Evolutionary conservation across 2,113 vertebrate genomes (phyloP), one percentile per base, ranked within the genome.

Genomic region (Beaufortia kweichowensis): DNA sequence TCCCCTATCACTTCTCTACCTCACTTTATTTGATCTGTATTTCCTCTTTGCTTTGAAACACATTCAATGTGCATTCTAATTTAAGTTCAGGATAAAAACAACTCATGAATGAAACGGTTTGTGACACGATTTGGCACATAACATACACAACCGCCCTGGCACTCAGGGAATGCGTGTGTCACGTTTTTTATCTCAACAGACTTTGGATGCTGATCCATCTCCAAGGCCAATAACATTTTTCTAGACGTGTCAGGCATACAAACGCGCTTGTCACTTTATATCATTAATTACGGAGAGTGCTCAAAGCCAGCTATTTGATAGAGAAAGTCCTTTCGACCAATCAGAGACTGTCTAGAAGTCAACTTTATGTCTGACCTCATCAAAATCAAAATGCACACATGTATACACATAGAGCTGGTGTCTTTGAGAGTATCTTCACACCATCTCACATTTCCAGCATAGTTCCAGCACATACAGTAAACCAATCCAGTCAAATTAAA

Each of bases 1-100:
- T 60, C 53, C 63, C 65, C 33, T 55, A 19, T 28, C 46, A 50
- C 67, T 55, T 69, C 66, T 55, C 48, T 15, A 33, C 53, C n/a
- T 55, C 11, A 9, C 10, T 41, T 35, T 56, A 39, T 67, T 39
- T 11, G 26, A 26, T 59, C 24, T 6, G 15, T 50, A n/a, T 33
- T 65, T 50, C 6, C 10, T 55, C 61, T 65, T 43, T 50, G 29
- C 60, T 35, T 6, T 29, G 33, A 75, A 62, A 35, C 43, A 39
- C 39, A 55, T 4, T 3, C 29, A 26, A 53, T 24, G 14, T 12
- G 11, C 46, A 21, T 19, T 28, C 17, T 31, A 10, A 14, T 68
- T 68, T 17, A 50, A 33, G 11, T 26, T 53, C 26, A 68, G 4
- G 17, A 68, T 21, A 11, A 53, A 21, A 26, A 31, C 43, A 67